Base-by-base conservation (phyloP, 2,888 invertebrate species). In the Thyatira batis region DNA sequence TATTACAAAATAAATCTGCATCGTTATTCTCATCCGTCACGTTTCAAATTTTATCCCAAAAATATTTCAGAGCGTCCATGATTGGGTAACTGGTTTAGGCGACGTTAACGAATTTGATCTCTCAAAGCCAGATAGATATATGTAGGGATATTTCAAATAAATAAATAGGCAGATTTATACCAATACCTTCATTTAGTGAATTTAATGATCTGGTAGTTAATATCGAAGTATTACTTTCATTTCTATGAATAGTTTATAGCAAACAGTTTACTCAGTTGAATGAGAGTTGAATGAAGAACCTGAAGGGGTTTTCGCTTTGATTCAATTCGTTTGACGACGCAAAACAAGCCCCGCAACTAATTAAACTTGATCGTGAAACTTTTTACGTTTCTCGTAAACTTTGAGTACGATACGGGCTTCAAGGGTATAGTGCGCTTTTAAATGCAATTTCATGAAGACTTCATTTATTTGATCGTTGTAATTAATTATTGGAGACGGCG, bases 361-460 rank as follows among this genome's bases (percentile, higher is more conserved):
- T 49, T 49, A 33, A 49, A 49, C 49, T 49, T 33, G 33, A 39
- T n/a, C 21, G 49, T n/a, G 33, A 20, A 30, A n/a, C 20, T 49
- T 49, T 30, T 30, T 30, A 28, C 10, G 30, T 30, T 30, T 9
- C 13, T 30, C 17, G 10, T 49, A 28, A 30, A 20, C 30, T 30
- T n/a, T 1, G 17, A 20, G 49, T 11, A 17, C 39, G 39, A 39
- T 39, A 39, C 39, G 39, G 39, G 17, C 39, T 39, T 8, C 8
- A 39, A 39, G 8, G 13, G 39, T 39, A 17, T 17, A 39, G 17
- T 39, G 39, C 39, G 5, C 17, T 39, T 33, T 30, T 13, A 33
- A 33, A 33, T 33, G 33, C 33, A 33, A 1, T 33, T 39, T 17
- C 17, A 39, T 39, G 8, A 8, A 39, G 17, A 17, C 39, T 39